Conservation (phyloP, 2,797 vertebrate species). For the Champsocephalus esox region DNA sequence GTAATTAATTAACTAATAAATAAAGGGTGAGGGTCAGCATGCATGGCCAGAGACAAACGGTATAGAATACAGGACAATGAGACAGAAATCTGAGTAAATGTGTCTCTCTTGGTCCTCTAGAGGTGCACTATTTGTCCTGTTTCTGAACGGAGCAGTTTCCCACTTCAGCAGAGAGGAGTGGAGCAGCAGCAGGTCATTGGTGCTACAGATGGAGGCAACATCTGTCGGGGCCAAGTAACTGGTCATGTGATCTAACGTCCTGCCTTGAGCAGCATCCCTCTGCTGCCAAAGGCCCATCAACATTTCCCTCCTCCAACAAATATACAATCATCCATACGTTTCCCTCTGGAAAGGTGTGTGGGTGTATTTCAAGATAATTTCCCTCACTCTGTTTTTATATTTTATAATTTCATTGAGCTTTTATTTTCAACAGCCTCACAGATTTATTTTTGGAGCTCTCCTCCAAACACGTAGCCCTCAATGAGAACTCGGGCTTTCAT, state of each 20-base stretch:
- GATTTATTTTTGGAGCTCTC: slow-evolving; percentile 59
- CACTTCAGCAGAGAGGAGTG: slow-evolving; percentile 9
- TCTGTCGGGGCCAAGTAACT: slow-evolving; percentile 62
- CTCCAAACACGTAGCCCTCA: slow-evolving; percentile 51
- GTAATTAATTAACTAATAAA: neutral
- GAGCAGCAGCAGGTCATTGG: slow-evolving; percentile 43
- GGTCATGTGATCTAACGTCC: slow-evolving; percentile 61
- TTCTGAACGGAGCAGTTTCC: slow-evolving; percentile 17
- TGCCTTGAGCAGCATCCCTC: slow-evolving; percentile 47
- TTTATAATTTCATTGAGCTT: slow-evolving; percentile 31
- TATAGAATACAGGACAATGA: neutral
- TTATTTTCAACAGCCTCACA: slow-evolving; percentile 31
- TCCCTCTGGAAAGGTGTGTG: slow-evolving; percentile 30
- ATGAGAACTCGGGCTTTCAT: slow-evolving; percentile 49
- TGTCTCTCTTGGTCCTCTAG: neutral
- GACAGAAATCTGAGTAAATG: slow-evolving; percentile 6
- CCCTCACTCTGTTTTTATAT: slow-evolving; percentile 12
- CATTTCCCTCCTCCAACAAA: slow-evolving; percentile 54
- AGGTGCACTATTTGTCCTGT: neutral
- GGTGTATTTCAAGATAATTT: slow-evolving; percentile 51
- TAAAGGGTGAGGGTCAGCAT: neutral
- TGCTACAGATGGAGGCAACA: slow-evolving; percentile 72
- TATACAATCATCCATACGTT: slow-evolving; percentile 52
- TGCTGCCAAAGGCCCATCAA: slow-evolving; percentile 56
- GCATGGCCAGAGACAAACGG: neutral